Conservation (phyloP, 1,140 invertebrate genomes). For the Ladona fulva region DNA sequence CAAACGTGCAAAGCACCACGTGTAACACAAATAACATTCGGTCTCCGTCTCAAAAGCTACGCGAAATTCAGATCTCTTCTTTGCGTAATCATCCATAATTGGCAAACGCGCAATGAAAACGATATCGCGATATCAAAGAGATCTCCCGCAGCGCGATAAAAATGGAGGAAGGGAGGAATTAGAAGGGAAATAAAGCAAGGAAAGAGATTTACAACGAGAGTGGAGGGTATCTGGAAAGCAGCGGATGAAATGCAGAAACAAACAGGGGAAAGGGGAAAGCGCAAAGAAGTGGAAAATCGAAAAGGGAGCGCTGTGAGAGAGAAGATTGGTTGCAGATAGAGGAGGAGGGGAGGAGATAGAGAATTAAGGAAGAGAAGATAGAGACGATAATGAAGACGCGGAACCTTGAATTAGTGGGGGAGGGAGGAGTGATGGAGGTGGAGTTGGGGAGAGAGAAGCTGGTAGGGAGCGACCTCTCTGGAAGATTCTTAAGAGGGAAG, state of each 20-base stretch:
- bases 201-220: background rate
- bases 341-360: background rate
- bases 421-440: background rate
- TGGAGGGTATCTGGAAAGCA: background rate
- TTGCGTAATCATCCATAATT: too few relatives aligned
- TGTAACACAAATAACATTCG: too few relatives aligned
- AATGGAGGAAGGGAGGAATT: background rate
- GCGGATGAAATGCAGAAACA: background rate
- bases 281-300: background rate
- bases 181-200: background rate
- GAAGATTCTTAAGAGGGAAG: background rate
- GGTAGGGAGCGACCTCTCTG: background rate
- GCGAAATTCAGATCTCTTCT: too few relatives aligned
- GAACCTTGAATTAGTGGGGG: background rate
- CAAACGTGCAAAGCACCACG: too few relatives aligned
- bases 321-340: background rate
- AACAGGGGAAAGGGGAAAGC: background rate
- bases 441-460: background rate
- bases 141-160: background rate
- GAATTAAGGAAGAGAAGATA: background rate
- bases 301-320: background rate
- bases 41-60: too few relatives aligned
- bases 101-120: too few relatives aligned
- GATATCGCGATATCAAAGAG: too few relatives aligned
- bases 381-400: background rate